These are phyloP conservation scores for Drosophila lutescens DNA, from an alignment of 2,888 invertebrate genomes.

Conservation along the genomic window DNA sequence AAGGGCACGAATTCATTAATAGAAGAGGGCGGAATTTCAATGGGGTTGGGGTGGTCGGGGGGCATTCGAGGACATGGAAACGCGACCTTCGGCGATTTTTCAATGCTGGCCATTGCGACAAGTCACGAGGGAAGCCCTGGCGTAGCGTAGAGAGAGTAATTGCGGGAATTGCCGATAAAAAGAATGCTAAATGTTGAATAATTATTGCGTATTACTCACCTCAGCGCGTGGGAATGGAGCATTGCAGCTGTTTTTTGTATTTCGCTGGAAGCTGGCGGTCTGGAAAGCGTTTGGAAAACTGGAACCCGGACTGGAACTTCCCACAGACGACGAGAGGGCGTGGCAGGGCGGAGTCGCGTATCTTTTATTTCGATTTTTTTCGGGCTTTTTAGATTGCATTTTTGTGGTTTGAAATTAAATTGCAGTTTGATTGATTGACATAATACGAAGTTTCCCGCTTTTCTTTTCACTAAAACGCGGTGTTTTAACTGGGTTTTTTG, in stretches of 20 bases:
- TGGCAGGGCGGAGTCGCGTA: constrained; percentile 63
- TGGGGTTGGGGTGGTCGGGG: neutral
- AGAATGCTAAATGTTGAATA: constrained; percentile 30
- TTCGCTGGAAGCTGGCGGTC: constrained; percentile 21
- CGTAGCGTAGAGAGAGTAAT: constrained; percentile 31
- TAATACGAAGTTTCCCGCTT: constrained; percentile 71
- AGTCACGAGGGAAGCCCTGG: constrained; percentile 24
- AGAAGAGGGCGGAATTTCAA: constrained; percentile 11
- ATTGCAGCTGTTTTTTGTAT: constrained; percentile 46
- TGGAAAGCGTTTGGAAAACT: too few relatives aligned
- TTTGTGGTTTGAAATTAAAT: constrained; percentile 23
- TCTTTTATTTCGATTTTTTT: constrained; percentile 18
- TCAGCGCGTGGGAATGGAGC: constrained; percentile 48
- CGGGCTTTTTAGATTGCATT: constrained; percentile 26
- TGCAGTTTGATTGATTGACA: constrained; percentile 77
- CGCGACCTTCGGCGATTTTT: constrained; percentile 42
- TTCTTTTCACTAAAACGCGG: constrained; percentile 34
- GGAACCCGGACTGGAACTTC: constrained; percentile 21
- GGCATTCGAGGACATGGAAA: constrained; percentile 20
- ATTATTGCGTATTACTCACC: constrained; percentile 60
- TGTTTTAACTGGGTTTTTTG: constrained; percentile 13
- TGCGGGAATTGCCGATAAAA: constrained; percentile 31
- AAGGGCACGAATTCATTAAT: constrained; percentile 39
- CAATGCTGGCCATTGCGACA: constrained; percentile 14
- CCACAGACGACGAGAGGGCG: constrained; percentile 11